These are phyloP conservation scores for Holacanthella duospinosa DNA, from an alignment of 2,888 invertebrate genomes.

Conservation along the genomic window DNA sequence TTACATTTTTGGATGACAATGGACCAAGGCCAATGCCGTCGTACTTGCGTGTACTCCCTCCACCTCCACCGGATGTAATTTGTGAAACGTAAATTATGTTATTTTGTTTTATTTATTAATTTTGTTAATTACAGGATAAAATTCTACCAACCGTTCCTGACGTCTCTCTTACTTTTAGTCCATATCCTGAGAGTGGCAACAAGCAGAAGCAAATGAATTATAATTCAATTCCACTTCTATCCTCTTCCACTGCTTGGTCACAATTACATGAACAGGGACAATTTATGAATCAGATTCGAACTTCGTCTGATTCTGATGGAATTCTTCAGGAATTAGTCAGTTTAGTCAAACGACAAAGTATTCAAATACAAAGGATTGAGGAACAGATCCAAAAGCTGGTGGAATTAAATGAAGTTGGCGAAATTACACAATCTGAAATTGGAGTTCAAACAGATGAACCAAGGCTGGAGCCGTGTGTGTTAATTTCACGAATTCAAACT, in stretches of 20 bases:
- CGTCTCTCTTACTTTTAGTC: not conserved
- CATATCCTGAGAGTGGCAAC: not conserved
- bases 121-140: not conserved
- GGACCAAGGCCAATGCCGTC: not conserved
- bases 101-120: not conserved
- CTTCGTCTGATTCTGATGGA: not conserved
- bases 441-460: not conserved
- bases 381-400: not conserved
- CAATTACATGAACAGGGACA: not conserved
- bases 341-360: not conserved
- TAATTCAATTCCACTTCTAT: not conserved
- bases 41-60: not conserved
- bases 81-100: not conserved
- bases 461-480: not conserved
- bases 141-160: not conserved
- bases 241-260: not conserved
- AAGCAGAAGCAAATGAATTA: not conserved
- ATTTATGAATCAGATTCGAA: not conserved
- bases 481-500: not conserved
- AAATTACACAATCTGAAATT: not conserved
- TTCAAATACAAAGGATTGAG: not conserved
- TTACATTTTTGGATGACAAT: not conserved
- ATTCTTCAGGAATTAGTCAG: not conserved
- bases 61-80: not conserved
- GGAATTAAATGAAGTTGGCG: not conserved